Conservation (phyloP, 92 coral and sea anemone genomes). For the Blastomussa wellsi region DNA sequence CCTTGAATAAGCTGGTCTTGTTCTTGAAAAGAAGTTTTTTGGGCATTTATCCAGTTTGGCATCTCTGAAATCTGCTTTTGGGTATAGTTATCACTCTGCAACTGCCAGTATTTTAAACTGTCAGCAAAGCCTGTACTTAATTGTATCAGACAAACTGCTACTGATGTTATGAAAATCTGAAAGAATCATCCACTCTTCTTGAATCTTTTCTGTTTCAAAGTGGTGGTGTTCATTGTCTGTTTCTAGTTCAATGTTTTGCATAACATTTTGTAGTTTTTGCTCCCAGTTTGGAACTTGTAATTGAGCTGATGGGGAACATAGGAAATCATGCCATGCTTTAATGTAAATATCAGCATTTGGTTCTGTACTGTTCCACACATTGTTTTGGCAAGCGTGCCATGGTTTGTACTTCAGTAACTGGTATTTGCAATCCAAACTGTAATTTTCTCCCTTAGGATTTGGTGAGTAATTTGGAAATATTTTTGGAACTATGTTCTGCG, state of each 20-base stretch:
- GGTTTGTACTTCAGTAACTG: conserved; percentile 63
- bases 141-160: no score
- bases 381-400: conserved; percentile 55
- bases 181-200: conserved; percentile 55
- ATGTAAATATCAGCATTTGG: conserved; percentile 35
- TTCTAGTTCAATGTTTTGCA: conserved; percentile 12
- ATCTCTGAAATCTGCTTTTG: conserved; percentile 59
- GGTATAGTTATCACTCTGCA: no score
- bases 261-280: no score
- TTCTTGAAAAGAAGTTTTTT: conserved; percentile 7
- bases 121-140: no score
- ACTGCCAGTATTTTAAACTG: no score
- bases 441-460: no score
- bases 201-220: neutral
- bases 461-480: no score
- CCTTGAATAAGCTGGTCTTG: conserved; percentile 1
- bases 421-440: conserved; percentile 49
- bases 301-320: no score
- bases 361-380: conserved; percentile 50
- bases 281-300: no score
- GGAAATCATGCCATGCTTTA: no score
- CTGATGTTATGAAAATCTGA: conserved; percentile 55
- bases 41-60: conserved; percentile 52
- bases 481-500: no score
- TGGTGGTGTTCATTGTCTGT: conserved; percentile 17